Evolutionary conservation across 2,888 invertebrate genomes (phyloP), one percentile per base, ranked within the genome.

Genomic region (Habrosyne pyritoides): DNA sequence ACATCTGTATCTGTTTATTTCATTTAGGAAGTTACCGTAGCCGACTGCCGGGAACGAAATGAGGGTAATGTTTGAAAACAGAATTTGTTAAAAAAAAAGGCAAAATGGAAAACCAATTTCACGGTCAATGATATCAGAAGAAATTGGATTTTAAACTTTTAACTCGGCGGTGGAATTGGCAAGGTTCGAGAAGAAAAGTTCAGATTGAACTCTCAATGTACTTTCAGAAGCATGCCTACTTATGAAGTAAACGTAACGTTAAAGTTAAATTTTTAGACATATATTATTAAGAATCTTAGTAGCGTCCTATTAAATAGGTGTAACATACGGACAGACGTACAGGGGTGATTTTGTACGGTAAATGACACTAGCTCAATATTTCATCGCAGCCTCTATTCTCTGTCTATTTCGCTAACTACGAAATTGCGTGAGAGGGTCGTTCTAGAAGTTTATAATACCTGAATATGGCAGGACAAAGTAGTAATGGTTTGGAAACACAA

Each of bases 11-110:
- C 46, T 56, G 58, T 58, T 54, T 57, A 69, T 67, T 67, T 56
- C 55, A 66, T 67, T 67, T 57, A 33, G 52, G 21, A 69, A 69
- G 57, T 69, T 67, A 59, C 59, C 56, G 61, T 60, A 59, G 33
- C 42, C 42, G 42, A 42, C 18, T 42, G 42, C 65, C 57, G 52
- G 51, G 42, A 14, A 21, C 51, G 50, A 1, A 49, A 54, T 14
- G 50, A 55, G 56, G 57, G 55, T 64, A 63, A 60, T 65, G 66
- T 58, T 47, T 42, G 53, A 52, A 26, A 51, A 56, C 58, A 21
- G 56, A 67, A 30, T 46, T 48, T 36, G 33, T n/a, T 21, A 28
- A 50, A 48, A 48, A 48, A 50, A 50, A 28, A 14, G 14, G 8
- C 28, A 28, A 10, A 50, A 50, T 50, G 30, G 18, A 21, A 50